These are phyloP conservation scores for Menidia beryllina DNA, from an alignment of 2,113 vertebrate species.

Conservation along the genomic window DNA sequence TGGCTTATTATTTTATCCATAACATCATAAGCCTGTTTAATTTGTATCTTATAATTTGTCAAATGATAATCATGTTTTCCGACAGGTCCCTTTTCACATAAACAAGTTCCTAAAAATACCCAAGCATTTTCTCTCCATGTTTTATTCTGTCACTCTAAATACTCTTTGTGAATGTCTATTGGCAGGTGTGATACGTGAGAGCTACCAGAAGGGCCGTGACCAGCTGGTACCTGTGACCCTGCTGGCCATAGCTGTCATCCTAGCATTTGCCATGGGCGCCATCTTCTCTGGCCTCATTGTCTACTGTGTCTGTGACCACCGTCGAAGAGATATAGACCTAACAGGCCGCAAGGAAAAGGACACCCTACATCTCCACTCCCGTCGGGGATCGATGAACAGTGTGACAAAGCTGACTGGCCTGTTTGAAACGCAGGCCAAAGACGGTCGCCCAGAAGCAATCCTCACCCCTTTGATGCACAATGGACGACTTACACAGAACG, in stretches of 20 bases:
- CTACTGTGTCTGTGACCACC: slow-evolving; percentile 96
- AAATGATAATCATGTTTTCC: slow-evolving; percentile 22
- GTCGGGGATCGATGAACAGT: slow-evolving; percentile 96
- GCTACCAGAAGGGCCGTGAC: slow-evolving; percentile 95
- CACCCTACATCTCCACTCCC: slow-evolving; percentile 82
- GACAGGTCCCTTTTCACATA: slow-evolving; percentile 25
- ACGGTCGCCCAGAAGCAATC: slow-evolving; percentile 92
- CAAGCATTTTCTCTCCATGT: neutral
- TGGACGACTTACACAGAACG: slow-evolving; percentile 88
- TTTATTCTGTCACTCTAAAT: slow-evolving; percentile 43
- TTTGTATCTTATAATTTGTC: slow-evolving; percentile 35
- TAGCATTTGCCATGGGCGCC: slow-evolving; percentile 97
- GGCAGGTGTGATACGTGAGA: slow-evolving; percentile 97
- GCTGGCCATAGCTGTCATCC: slow-evolving; percentile 94
- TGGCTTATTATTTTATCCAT: slow-evolving; percentile 52
- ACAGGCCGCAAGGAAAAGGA: slow-evolving; percentile 93
- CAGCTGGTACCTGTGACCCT: slow-evolving; percentile 96
- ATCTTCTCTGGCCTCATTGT: slow-evolving; percentile 96
- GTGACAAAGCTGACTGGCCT: slow-evolving; percentile 96
- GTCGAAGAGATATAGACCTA: slow-evolving; percentile 87
- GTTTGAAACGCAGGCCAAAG: slow-evolving; percentile 94
- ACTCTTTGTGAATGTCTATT: slow-evolving; percentile 50
- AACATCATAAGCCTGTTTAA: slow-evolving; percentile 47
- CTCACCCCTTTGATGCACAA: slow-evolving; percentile 97
- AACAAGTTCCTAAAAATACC: slow-evolving; percentile 6